These are phyloP conservation scores for Carduelis carduelis DNA, from an alignment of 2,797 vertebrate species.

Conservation along the genomic window DNA sequence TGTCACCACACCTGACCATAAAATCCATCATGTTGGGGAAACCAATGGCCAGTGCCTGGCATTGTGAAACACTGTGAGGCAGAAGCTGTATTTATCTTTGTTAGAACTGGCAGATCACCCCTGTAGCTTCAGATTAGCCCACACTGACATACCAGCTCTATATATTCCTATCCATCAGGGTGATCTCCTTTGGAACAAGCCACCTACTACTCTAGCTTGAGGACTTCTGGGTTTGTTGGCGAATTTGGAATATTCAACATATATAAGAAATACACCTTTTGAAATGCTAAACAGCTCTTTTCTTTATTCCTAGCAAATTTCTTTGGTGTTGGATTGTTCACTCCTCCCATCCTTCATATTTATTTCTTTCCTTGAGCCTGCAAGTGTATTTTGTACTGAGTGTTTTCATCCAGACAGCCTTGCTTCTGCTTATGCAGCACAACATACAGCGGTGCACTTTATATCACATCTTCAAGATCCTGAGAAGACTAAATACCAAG, in stretches of 20 bases:
- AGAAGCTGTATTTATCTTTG: constrained; percentile 69
- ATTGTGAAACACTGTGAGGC: constrained; percentile 48
- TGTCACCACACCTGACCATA: constrained; percentile 67
- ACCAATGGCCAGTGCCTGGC: constrained; percentile 37
- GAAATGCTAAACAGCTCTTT: constrained; percentile 41
- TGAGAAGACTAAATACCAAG: background rate
- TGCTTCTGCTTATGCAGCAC: background rate
- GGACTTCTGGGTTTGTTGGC: background rate
- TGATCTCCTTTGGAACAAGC: constrained; percentile 38
- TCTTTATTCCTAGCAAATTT: constrained; percentile 13
- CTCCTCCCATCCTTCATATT: background rate
- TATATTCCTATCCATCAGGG: constrained; percentile 51
- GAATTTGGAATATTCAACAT: background rate
- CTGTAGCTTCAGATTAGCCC: constrained; percentile 48
- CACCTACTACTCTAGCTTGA: constrained; percentile 3
- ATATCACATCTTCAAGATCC: background rate
- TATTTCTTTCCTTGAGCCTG: background rate
- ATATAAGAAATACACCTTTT: background rate
- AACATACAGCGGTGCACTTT: background rate
- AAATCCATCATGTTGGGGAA: constrained; percentile 72
- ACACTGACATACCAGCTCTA: background rate
- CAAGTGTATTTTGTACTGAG: background rate
- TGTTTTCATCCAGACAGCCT: background rate
- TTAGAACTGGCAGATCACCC: constrained; percentile 58
- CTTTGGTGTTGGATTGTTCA: background rate